Percentiles rank a stretch among this genome's conserved stretches.
phyloP scores from a whole-genome alignment of 92 coral and sea anemone genomes.

The Chrysogorgia sp. region DNA sequence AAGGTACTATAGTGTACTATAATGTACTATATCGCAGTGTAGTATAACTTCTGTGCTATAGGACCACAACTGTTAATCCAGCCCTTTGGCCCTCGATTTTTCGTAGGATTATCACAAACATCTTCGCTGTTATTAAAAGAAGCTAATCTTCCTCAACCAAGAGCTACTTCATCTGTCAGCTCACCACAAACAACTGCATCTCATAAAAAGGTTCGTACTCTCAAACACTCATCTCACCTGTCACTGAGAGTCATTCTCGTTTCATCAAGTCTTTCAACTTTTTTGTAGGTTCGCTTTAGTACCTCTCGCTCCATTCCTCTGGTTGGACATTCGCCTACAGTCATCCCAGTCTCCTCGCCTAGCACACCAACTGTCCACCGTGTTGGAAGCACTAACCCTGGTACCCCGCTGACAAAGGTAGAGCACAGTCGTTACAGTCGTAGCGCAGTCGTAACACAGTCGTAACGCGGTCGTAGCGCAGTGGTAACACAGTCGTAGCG shows the following conservation, averaged over 20 bases:
- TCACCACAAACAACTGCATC: slow-evolving; percentile 47
- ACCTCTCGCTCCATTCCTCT: slow-evolving; percentile 27
- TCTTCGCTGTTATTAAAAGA: slow-evolving; percentile 71
- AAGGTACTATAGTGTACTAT: not conserved
- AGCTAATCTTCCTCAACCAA: slow-evolving; percentile 73
- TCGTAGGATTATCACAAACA: slow-evolving; percentile 74
- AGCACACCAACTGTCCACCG: slow-evolving; percentile 62
- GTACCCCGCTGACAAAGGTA: slow-evolving; percentile 88
- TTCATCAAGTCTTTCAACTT: not conserved
- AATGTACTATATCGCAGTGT: not conserved
- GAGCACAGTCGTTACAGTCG: no score
- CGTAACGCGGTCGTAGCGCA: no score
- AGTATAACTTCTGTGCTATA: not conserved
- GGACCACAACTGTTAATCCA: no score
- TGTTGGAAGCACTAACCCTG: slow-evolving; percentile 69
- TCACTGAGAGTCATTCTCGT: not conserved
- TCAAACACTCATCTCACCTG: not conserved
- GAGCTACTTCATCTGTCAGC: slow-evolving; percentile 5
- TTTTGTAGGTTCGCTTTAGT: slow-evolving; percentile 25
- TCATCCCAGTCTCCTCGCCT: slow-evolving; percentile 52
- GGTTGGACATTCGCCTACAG: slow-evolving; percentile 25
- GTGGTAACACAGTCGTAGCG: no score
- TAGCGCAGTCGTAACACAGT: no score
- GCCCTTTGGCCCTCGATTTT: no score
- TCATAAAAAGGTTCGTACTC: slow-evolving; percentile 53